Base-by-base conservation (phyloP, 2,888 invertebrate genomes). In the Operophtera brumata region DNA sequence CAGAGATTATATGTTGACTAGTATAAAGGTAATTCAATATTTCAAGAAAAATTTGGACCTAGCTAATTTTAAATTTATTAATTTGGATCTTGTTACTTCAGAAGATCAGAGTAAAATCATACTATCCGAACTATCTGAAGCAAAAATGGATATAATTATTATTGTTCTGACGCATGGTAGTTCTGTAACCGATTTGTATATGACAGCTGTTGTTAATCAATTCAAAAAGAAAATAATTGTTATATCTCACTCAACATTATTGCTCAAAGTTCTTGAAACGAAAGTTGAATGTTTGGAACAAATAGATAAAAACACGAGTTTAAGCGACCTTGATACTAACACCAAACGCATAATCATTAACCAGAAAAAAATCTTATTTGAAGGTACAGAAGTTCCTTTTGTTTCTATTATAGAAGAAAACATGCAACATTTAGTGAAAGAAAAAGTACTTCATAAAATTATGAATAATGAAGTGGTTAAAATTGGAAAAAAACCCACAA, bases 11-110 rank as follows among this genome's bases (percentile, higher is more conserved):
- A 37, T 11, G n/a, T 47, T 42, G 14, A 47, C 47, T 6, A 43
- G 43, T 34, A 25, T 53, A n/a, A 53, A 53, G 25, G 14, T 53
- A 10, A 37, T 34, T 1, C 53, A 53, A 39, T 47, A 14, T 39
- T 43, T 43, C 6, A 43, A 26, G 4, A 7, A 32, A 5, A 12
- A 12, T 1, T 32, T 28, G 25, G 2, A 1, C 3, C 13, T 25
- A 20, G 1, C 6, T 10, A 7, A 32, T 9, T 25, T 10, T 43
- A 43, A 34, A 26, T 47, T 47, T 43, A 37, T 53, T n/a, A 25
- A 53, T 12, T 37, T 43, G 1, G 39, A 47, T 6, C 3, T 13
- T 20, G n/a, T 47, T 12, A 47, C 6, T 28, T 6, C 47, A 13
- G 42, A 42, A 25, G 32, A 9, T 13, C 7, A 32, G 4, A 28